Conservation (phyloP, 2,113 vertebrate genomes). For the Hiodon alosoides region DNA sequence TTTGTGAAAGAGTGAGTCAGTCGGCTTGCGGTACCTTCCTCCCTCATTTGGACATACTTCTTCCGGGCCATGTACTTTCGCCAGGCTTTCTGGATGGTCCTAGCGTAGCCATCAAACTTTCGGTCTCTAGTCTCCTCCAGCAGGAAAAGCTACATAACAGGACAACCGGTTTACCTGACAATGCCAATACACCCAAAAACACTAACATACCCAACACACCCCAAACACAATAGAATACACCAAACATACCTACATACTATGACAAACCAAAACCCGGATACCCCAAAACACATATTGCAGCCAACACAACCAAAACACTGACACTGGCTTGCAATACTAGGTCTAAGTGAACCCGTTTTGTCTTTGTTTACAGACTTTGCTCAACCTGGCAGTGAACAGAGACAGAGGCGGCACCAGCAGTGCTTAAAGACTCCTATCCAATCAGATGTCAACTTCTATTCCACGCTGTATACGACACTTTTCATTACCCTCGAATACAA, state of each 20-base stretch:
- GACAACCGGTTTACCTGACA: conserved; percentile 16
- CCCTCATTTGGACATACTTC: conserved; percentile 96
- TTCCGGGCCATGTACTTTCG: conserved; percentile 83
- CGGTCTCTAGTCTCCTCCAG: conserved; percentile 94
- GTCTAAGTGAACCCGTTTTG: neutral
- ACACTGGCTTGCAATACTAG: neutral
- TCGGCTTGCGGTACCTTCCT: conserved; percentile 77
- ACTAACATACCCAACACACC: conserved; percentile 1
- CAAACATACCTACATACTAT: conserved; percentile 17
- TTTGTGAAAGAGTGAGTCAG: neutral
- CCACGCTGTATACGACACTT: no score
- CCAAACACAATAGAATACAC: neutral
- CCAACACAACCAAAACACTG: conserved; percentile 13
- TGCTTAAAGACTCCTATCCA: neutral
- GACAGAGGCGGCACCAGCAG: neutral
- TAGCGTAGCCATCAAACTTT: conserved; percentile 90
- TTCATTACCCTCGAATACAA: no score
- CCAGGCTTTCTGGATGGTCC: conserved; percentile 93
- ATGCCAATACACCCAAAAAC: conserved; percentile 21
- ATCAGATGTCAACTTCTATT: no score
- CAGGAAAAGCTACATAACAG: conserved; percentile 75
- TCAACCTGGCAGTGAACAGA: neutral
- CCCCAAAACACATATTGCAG: neutral
- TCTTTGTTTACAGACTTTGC: no score
- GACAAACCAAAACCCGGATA: conserved; percentile 14